Percentiles rank a stretch among this genome's conserved stretches.
Conservation (phyloP, 1,140 invertebrate species). For the Neodiprion fabricii region DNA sequence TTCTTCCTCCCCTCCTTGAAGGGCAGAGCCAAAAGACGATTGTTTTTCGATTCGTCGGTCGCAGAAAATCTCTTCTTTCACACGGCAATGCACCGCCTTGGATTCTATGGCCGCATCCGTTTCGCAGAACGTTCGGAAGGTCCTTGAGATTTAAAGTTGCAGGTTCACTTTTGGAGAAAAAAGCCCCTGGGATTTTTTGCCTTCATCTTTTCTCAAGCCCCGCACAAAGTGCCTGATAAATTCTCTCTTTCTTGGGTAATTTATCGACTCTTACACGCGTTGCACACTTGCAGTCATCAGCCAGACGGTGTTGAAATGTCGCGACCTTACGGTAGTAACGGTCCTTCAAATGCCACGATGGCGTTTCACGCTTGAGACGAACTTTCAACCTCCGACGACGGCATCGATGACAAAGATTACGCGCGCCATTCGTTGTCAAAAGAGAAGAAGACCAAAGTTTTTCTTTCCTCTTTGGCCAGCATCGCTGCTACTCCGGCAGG, state of each 20-base stretch:
- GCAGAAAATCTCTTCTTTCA: too few relatives aligned
- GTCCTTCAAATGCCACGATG: constrained; percentile 1
- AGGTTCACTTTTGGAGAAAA: not conserved
- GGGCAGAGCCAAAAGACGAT: not conserved
- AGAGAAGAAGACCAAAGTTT: too few relatives aligned
- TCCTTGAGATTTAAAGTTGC: too few relatives aligned
- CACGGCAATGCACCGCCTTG: too few relatives aligned
- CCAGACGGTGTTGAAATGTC: not conserved
- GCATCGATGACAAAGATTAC: not conserved
- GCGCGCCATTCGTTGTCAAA: too few relatives aligned
- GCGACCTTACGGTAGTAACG: not conserved
- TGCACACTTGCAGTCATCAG: not conserved
- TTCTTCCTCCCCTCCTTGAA: not conserved
- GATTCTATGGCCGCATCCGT: too few relatives aligned
- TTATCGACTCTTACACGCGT: not conserved
- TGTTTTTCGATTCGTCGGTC: too few relatives aligned
- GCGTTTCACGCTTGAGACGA: not conserved
- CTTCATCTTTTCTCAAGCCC: not conserved
- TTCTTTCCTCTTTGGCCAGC: too few relatives aligned
- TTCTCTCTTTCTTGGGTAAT: not conserved
- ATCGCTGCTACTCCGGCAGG: too few relatives aligned
- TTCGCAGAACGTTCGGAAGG: too few relatives aligned
- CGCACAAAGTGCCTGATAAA: too few relatives aligned
- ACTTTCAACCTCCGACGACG: not conserved
- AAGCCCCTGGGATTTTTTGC: not conserved